These are phyloP conservation scores for Vireo griseus DNA, from an alignment of 2,797 vertebrate species.

Conservation along the genomic window DNA sequence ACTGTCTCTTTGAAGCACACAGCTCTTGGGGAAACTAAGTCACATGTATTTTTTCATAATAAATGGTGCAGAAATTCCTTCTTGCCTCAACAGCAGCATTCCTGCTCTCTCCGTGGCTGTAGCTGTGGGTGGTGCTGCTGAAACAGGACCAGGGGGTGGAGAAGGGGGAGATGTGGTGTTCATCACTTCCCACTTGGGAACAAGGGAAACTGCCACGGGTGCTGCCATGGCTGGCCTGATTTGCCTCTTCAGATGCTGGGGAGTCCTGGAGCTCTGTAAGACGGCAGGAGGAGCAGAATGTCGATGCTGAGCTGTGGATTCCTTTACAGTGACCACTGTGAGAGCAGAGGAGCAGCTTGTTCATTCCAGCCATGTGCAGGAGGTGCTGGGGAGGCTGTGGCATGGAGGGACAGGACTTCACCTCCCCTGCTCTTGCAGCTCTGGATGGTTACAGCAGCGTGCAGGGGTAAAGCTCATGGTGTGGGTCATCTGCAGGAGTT, in stretches of 20 bases:
- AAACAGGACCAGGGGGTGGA: not conserved
- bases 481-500: accelerated
- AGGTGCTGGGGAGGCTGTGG: accelerated
- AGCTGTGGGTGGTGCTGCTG: not conserved
- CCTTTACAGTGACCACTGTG: not conserved
- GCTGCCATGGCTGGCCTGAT: not conserved
- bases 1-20: not conserved
- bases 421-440: not conserved
- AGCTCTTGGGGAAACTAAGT: not conserved
- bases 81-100: not conserved
- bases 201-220: accelerated
- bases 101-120: accelerated
- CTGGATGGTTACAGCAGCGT: accelerated
- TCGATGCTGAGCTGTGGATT: not conserved
- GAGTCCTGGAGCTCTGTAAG: not conserved
- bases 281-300: accelerated
- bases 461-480: accelerated
- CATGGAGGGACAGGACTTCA: accelerated
- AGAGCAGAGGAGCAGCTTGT: accelerated
- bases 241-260: not conserved
- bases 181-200: not conserved
- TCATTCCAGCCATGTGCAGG: accelerated
- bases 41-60: accelerated
- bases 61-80: not conserved
- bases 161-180: not conserved